Percentiles rank a stretch among this genome's conserved stretches.
phyloP scores from a whole-genome alignment of 2,797 vertebrate species.

The Rhinatrema bivittatum region DNA sequence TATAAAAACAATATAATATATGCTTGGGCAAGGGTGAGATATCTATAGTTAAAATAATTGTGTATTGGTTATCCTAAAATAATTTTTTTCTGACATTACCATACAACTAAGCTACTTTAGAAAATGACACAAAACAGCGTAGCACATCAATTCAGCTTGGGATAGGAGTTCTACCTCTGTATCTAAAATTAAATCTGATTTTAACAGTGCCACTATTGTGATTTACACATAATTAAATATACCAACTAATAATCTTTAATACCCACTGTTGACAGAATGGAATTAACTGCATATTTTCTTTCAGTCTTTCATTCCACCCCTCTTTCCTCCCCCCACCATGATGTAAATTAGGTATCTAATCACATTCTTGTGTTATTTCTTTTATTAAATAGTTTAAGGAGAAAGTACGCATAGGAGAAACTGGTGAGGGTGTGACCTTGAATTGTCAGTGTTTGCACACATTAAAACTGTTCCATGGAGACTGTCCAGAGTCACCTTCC shows the following conservation, averaged over 20 bases:
- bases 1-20: too few relatives aligned
- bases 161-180: conserved; percentile 49
- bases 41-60: too few relatives aligned
- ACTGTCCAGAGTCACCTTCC: conserved; percentile 44
- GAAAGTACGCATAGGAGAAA: conserved; percentile 41
- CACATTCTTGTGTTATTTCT: too few relatives aligned
- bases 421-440: conserved; percentile 29
- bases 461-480: conserved; percentile 63
- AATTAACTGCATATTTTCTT: conserved; percentile 85
- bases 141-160: conserved; percentile 43
- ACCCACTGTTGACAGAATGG: conserved; percentile 96
- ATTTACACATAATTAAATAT: conserved; percentile 59
- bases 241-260: conserved; percentile 85
- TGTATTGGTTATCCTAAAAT: too few relatives aligned
- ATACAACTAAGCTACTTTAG: too few relatives aligned
- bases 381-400: conserved; percentile 56
- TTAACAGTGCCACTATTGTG: conserved; percentile 86
- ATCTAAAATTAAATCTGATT: conserved; percentile 68
- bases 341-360: conserved; percentile 78
- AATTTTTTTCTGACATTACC: too few relatives aligned
- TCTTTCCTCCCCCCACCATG: conserved; percentile 56
- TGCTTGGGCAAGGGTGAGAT: too few relatives aligned
- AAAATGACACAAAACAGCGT: too few relatives aligned
- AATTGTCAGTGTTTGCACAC: conserved; percentile 38
- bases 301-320: conserved; percentile 67